Evolutionary conservation across 53 echinoderm and acorn worm species (phyloP).

Genomic region (Hippasteria phrygiana): DNA sequence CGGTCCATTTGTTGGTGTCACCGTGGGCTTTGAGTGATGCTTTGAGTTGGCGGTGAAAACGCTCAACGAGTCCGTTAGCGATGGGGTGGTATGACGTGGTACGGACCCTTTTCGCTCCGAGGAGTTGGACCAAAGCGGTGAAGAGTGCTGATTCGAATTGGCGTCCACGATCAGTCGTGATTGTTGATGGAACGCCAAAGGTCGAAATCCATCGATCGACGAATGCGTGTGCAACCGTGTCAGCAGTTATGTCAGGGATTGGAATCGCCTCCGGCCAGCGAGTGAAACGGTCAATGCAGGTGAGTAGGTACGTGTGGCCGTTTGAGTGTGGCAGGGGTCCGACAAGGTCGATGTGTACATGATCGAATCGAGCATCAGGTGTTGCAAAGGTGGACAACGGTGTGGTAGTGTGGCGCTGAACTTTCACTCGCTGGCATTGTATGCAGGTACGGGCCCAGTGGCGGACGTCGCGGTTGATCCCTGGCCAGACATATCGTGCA

Average conservation of each 20-base stretch:
- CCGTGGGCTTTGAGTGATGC: slow-evolving; percentile 31
- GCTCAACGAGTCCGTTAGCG: slow-evolving; percentile 38
- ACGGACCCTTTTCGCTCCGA: no score
- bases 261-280: slow-evolving; percentile 66
- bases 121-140: no score
- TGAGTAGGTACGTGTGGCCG: slow-evolving; percentile 61
- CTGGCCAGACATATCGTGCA: slow-evolving; percentile 67
- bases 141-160: no score
- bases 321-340: slow-evolving; percentile 71
- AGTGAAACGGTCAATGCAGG: slow-evolving; percentile 47
- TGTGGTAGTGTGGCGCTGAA: slow-evolving; percentile 66
- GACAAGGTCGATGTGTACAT: slow-evolving; percentile 68
- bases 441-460: no score
- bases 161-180: slow-evolving; percentile 20
- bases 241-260: slow-evolving; percentile 40
- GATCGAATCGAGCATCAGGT: slow-evolving; percentile 64
- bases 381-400: slow-evolving; percentile 60
- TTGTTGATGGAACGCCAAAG: slow-evolving; percentile 49
- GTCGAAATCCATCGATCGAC: slow-evolving; percentile 41
- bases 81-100: no score
- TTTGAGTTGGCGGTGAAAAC: slow-evolving; percentile 51
- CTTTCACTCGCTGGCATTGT: no score
- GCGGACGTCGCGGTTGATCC: no score
- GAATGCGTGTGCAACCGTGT: slow-evolving; percentile 58
- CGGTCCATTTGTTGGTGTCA: slow-evolving; percentile 51